Evolutionary conservation across 2,888 invertebrate genomes (phyloP).

Genomic region (Tricholauxania praeusta): DNA sequence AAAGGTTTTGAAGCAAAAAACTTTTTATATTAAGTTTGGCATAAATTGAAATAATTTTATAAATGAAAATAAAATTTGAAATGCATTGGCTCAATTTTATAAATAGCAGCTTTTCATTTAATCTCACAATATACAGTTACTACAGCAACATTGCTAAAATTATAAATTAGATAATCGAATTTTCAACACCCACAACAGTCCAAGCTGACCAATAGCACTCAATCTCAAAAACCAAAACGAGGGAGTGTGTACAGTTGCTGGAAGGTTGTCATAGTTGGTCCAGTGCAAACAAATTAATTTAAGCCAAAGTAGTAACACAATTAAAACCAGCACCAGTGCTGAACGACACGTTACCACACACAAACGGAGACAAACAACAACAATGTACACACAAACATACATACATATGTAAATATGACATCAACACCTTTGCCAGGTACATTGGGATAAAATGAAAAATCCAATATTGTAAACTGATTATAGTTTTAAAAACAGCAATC

Average conservation of each 20-base stretch:
- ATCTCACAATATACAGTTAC: background rate
- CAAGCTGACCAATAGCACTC: background rate
- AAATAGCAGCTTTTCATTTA: too few species aligned
- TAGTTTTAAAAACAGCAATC: too few species aligned
- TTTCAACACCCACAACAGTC: constrained; percentile 31
- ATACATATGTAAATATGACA: background rate
- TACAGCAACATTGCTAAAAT: background rate
- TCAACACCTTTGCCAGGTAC: too few species aligned
- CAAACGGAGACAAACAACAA: background rate
- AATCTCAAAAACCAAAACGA: too few species aligned
- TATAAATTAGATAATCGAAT: background rate
- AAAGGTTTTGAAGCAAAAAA: too few species aligned
- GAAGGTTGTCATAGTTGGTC: background rate
- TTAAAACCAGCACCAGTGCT: background rate
- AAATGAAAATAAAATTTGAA: too few species aligned
- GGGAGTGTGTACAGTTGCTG: too few species aligned
- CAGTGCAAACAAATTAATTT: constrained; percentile 24
- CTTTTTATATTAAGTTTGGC: too few species aligned
- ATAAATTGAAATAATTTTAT: too few species aligned
- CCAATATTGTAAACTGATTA: too few species aligned
- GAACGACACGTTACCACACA: background rate
- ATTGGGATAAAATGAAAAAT: background rate
- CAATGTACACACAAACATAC: background rate
- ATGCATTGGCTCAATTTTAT: too few species aligned
- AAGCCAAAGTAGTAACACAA: constrained; percentile 21